These are phyloP conservation scores for Varroa destructor DNA, from an alignment of 1,140 invertebrate genomes.

Conservation along the genomic window DNA sequence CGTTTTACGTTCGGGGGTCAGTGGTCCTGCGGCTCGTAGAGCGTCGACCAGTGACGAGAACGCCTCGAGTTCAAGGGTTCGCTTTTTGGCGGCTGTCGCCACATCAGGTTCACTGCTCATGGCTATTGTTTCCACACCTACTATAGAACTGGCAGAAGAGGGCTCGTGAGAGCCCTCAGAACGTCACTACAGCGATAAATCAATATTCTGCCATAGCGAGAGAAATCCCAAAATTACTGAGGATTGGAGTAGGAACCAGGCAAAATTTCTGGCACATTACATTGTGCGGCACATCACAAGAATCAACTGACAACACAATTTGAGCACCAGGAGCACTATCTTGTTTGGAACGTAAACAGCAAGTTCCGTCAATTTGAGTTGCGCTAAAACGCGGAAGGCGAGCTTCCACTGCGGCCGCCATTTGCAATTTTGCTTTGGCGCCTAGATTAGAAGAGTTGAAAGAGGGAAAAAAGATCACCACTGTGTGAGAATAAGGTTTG, in stretches of 20 bases:
- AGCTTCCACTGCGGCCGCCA: slow-evolving; percentile 22
- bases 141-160: too few species aligned
- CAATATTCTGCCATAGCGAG: too few species aligned
- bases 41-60: slow-evolving; percentile 26
- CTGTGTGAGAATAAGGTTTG: too few species aligned
- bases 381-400: slow-evolving; percentile 5
- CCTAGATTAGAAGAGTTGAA: too few species aligned
- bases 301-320: slow-evolving; percentile 9
- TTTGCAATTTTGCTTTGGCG: slow-evolving; percentile 8
- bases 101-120: too few species aligned
- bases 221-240: too few species aligned
- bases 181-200: too few species aligned
- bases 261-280: too few species aligned
- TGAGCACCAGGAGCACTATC: slow-evolving; percentile 26
- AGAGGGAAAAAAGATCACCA: too few species aligned
- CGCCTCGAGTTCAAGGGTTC: background rate
- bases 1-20: slow-evolving; percentile 14
- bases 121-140: too few species aligned
- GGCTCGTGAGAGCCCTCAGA: too few species aligned
- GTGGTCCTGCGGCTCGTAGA: background rate
- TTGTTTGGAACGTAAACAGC: slow-evolving; percentile 27
- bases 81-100: slow-evolving; percentile 9
- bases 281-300: background rate
- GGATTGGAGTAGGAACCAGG: too few species aligned
- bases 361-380: background rate